Conservation (phyloP, 92 coral and sea anemone genomes). For the Parazoanthus darwini region DNA sequence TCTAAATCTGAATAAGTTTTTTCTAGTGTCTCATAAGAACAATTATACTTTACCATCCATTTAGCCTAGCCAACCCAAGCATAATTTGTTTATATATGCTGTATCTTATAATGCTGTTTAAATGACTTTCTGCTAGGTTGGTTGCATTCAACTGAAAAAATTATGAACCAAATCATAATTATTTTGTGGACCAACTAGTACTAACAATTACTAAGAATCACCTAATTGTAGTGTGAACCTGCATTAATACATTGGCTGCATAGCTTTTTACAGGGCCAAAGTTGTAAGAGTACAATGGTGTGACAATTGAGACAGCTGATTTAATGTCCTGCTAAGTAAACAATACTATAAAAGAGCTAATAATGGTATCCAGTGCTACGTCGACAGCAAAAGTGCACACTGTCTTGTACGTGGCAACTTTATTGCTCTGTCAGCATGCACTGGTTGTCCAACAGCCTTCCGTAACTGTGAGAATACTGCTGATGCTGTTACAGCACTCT, state of each 20-base stretch:
- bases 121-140: not conserved
- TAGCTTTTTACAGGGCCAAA: not conserved
- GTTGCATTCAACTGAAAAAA: too few species aligned
- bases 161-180: too few species aligned
- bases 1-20: too few species aligned
- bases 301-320: not conserved
- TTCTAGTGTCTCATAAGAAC: too few species aligned
- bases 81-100: too few species aligned
- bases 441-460: not conserved
- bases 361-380: not conserved
- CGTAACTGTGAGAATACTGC: not conserved
- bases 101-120: not conserved
- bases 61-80: too few species aligned
- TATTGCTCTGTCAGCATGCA: not conserved
- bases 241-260: not conserved
- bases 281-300: not conserved
- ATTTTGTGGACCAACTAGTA: not conserved
- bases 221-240: too few species aligned
- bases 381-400: too few species aligned
- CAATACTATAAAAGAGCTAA: not conserved
- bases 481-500: not conserved
- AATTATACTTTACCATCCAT: too few species aligned
- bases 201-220: too few species aligned
- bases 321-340: too few species aligned
- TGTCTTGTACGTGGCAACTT: too few species aligned